Evolutionary conservation across 2,888 invertebrate species (phyloP), one percentile per base, ranked within the genome.

Genomic region (Norana najaformis): DNA sequence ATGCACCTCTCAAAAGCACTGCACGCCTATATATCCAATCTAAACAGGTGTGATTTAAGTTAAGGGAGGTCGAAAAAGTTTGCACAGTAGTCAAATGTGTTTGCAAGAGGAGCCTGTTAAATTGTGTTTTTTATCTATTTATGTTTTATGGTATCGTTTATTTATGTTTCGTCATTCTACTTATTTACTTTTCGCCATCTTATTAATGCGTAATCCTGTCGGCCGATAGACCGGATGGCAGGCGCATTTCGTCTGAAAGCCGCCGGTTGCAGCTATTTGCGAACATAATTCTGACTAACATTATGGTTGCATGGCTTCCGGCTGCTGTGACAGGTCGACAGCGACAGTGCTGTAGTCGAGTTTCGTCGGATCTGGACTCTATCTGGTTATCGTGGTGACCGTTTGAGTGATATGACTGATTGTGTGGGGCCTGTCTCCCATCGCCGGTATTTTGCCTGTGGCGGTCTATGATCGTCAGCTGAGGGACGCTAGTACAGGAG

Each of bases 351-450:
- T 69, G 69, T n/a, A 69, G n/a, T 69, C 69, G 69, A 69, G 69
- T 69, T 69, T n/a, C 13, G 30, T 69, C 69, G n/a, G 69, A 69
- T 69, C 69, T 69, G 30, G 69, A 69, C 69, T n/a, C 69, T n/a
- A 69, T 69, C 69, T 69, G 69, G 20, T 47, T 47, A 47, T 47
- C 47, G 23, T 1, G 20, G 47, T 5, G 47, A 47, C 47, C 47
- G 23, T 47, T 47, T 5, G 69, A n/a, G 69, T 69, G 30, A 11
- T 69, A n/a, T 69, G 69, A 69, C n/a, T 69, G 69, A 69, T 69
- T n/a, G 69, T 69, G 69, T 69, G 69, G 47, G 69, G 69, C 69
- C n/a, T 69, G 69, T 30, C 69, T n/a, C n/a, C n/a, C 69, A 69
- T 69, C 69, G n/a, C 30, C 0, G 11, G 69, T 30, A 1, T 0